Base-by-base conservation (phyloP, 2,888 invertebrate genomes). In the Agonopterix alstromeriana region DNA sequence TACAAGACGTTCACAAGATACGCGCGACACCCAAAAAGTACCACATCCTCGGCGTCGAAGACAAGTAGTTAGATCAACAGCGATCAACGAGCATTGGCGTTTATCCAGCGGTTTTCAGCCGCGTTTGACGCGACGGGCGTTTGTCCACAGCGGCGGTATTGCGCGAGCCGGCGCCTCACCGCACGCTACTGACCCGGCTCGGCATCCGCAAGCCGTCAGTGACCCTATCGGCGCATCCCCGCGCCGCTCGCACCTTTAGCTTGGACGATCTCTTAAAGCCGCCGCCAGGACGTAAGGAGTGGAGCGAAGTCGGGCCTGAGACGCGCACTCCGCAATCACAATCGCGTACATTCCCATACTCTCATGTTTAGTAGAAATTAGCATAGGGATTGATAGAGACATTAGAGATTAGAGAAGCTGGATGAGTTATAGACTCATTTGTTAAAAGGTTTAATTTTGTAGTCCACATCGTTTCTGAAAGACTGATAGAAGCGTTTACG, bases 181-280 rank as follows among this genome's bases (percentile, higher is more conserved):
- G 93, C 68, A 93, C 94, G 69, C 92, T 95, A 78, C 93, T 95
- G 83, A 93, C 94, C 88, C 93, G 94, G 89, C 92, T 95, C 90
- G 94, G 94, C 92, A 94, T 95, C 90, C 93, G 95, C 91, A 95
- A 95, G 93, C 94, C 94, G 88, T 95, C 94, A 83, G 92, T 94
- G 89, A 91, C 94, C 88, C 92, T 94, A 88, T 92, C 93, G 92
- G 90, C 92, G 87, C 82, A 73, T 89, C 91, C 92, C 82, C 90
- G 91, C 70, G 92, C 93, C 83, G 93, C 93, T 82, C 92, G 94
- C 90, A 94, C 95, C 82, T 94, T 94, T 92, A 94, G 94, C 92
- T 92, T 94, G 91, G 95, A 95, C 92, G 94, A 95, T 93, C 93
- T 95, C 89, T 93, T 95, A 91, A 93, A 94, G 91, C 93, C 94